phyloP scores from a whole-genome alignment of 2,113 vertebrate species.

The Stegostoma tigrinum region DNA sequence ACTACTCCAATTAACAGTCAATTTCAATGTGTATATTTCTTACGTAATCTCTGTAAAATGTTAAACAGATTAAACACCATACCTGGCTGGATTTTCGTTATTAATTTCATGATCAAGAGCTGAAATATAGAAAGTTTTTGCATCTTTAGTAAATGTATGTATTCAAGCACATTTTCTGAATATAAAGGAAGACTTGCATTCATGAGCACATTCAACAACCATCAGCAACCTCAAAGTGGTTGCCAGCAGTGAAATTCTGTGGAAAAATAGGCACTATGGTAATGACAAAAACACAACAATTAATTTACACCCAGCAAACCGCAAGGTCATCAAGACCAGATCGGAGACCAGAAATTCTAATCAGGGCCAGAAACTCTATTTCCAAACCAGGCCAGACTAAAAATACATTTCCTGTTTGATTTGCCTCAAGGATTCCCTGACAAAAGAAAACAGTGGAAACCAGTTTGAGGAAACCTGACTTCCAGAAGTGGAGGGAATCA shows the following conservation, averaged over 20 bases:
- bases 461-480: too few relatives aligned
- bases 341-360: too few relatives aligned
- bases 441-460: too few relatives aligned
- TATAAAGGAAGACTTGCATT: not conserved
- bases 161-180: not conserved
- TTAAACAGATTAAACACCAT: not conserved
- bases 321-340: too few relatives aligned
- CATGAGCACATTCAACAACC: not conserved
- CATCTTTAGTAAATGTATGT: not conserved
- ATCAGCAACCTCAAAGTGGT: not conserved
- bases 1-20: not conserved
- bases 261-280: not conserved
- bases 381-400: too few relatives aligned
- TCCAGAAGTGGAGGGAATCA: too few relatives aligned
- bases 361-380: too few relatives aligned
- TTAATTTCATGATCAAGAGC: not conserved
- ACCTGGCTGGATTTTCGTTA: conserved; percentile 27
- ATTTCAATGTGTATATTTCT: not conserved
- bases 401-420: too few relatives aligned
- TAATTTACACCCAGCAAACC: not conserved
- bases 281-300: not conserved
- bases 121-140: not conserved
- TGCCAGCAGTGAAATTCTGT: not conserved
- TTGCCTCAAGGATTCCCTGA: too few relatives aligned
- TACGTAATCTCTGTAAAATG: not conserved